Percentiles rank a stretch among this genome's conserved stretches.
Evolutionary conservation across 2,113 vertebrate species (phyloP).

Genomic region (Corythaeola cristata): DNA sequence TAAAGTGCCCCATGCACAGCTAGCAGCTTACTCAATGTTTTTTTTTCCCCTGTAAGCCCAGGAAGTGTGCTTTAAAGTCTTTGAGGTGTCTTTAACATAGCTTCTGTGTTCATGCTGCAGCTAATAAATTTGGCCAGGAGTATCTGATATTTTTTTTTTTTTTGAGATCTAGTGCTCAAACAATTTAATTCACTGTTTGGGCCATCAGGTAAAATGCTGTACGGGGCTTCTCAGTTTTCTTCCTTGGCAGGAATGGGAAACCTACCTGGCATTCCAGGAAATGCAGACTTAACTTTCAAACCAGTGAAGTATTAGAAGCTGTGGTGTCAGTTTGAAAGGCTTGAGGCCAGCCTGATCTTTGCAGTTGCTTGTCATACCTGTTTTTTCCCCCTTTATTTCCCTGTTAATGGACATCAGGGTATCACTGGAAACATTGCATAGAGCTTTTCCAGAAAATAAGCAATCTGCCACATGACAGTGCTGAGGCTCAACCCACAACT

Average conservation of each 20-base stretch:
- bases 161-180: background rate
- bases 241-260: background rate
- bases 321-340: no score
- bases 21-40: background rate
- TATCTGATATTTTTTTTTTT: no score
- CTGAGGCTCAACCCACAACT: background rate
- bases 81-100: background rate
- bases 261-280: background rate
- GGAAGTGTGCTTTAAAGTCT: background rate
- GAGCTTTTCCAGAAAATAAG: background rate
- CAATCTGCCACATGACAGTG: fast-evolving
- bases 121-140: background rate
- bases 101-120: background rate
- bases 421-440: fast-evolving
- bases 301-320: fast-evolving
- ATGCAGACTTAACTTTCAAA: fast-evolving
- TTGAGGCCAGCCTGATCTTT: fast-evolving
- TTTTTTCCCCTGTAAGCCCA: fast-evolving
- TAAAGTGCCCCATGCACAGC: background rate
- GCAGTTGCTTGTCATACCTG: no score
- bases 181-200: fast-evolving
- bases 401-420: no score
- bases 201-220: background rate
- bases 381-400: fast-evolving
- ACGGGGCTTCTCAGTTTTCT: fast-evolving